Conservation (phyloP, 2,888 invertebrate species). For the Xestia xanthographa region DNA sequence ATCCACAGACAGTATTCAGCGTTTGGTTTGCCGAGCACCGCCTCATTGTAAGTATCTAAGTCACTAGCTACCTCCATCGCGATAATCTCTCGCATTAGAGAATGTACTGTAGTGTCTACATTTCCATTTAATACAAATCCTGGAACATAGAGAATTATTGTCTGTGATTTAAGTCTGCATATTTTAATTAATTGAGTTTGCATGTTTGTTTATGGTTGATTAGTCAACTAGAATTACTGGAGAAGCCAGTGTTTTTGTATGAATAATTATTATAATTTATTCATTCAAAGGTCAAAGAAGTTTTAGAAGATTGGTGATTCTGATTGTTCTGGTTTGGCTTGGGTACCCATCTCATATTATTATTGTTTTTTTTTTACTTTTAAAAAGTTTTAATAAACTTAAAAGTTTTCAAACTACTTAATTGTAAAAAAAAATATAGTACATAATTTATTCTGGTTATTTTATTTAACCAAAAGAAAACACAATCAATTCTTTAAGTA, state of each 20-base stretch:
- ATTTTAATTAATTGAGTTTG: not conserved
- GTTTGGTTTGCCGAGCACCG: slow-evolving; percentile 96
- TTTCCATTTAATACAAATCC: slow-evolving; percentile 94
- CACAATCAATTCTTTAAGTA: not conserved
- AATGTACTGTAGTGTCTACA: slow-evolving; percentile 93
- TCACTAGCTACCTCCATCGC: slow-evolving; percentile 95
- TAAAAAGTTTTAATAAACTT: not conserved
- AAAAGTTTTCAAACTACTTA: not conserved
- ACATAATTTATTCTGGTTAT: not conserved
- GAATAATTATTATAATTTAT: not conserved
- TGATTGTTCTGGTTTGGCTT: not conserved
- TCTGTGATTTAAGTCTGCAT: not conserved
- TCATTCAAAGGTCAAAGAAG: too few relatives aligned
- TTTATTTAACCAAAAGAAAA: not conserved
- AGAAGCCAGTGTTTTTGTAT: not conserved
- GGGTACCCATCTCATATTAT: not conserved
- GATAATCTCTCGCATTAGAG: slow-evolving; percentile 96
- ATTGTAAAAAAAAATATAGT: not conserved
- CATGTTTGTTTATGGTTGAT: not conserved
- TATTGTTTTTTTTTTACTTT: too few relatives aligned
- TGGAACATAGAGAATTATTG: slow-evolving; percentile 73
- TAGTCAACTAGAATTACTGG: not conserved
- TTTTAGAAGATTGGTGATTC: not conserved
- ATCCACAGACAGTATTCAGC: slow-evolving; percentile 98
- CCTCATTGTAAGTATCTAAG: slow-evolving; percentile 95